Evolutionary conservation across 2,797 vertebrate species (phyloP).

Genomic region (Enteromius mattozi): DNA sequence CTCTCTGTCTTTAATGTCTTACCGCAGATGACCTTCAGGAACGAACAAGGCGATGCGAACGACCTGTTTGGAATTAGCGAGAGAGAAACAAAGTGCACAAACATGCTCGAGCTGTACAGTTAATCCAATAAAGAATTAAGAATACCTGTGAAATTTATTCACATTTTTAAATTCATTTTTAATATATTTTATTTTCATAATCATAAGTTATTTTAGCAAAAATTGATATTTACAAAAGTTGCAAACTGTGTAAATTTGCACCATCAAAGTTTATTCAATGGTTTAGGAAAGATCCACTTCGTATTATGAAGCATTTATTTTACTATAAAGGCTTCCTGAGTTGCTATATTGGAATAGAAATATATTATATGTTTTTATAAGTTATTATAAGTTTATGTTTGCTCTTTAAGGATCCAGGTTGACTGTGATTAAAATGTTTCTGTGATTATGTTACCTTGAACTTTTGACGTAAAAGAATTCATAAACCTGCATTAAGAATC

Average conservation of each 20-base stretch:
- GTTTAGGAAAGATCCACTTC: too few species aligned
- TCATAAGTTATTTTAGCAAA: background rate
- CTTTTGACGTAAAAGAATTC: background rate
- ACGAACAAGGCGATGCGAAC: slow-evolving; percentile 37
- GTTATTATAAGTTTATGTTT: background rate
- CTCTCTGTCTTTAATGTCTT: slow-evolving; percentile 45
- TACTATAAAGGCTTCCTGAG: background rate
- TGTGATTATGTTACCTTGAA: background rate
- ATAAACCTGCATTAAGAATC: background rate
- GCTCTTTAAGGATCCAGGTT: background rate
- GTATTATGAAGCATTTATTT: background rate
- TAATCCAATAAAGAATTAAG: slow-evolving; percentile 3
- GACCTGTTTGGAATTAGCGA: slow-evolving; percentile 40
- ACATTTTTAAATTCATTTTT: background rate
- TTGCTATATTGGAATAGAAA: background rate
- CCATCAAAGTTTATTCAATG: too few species aligned
- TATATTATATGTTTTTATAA: too few species aligned
- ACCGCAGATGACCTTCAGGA: slow-evolving; percentile 44
- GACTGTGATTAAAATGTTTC: slow-evolving; percentile 2
- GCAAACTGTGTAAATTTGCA: too few species aligned
- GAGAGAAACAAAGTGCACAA: background rate
- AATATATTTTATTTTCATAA: background rate
- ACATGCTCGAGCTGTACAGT: background rate
- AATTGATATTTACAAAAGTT: too few species aligned
- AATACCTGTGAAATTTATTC: background rate